A percentile compares a stretch with the other conserved stretches of the same genome.
phyloP scores from a whole-genome alignment of 2,888 invertebrate genomes.

The Pandemis cinnamomeana region DNA sequence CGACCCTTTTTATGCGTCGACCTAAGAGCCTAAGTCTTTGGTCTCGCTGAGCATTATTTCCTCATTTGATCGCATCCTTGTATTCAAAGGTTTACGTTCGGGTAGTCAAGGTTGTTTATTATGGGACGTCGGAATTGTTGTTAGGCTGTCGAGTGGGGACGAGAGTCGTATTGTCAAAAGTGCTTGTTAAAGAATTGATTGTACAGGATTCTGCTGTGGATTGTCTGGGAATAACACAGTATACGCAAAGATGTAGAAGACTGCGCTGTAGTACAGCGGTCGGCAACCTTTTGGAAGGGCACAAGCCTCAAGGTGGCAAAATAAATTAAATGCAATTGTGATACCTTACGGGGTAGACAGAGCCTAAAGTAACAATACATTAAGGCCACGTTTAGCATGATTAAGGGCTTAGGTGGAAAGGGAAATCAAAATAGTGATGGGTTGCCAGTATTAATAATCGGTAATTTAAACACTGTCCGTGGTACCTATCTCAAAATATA shows the following conservation, averaged over 20 bases:
- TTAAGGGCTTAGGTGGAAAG: no score
- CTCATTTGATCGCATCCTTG: constrained; percentile 31
- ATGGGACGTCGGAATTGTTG: constrained; percentile 12
- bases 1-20: constrained; percentile 38
- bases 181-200: neutral
- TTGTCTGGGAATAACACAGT: neutral
- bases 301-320: no score
- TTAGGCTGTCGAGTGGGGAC: neutral
- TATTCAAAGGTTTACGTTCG: constrained; percentile 32
- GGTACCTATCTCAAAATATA: no score
- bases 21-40: constrained; percentile 36
- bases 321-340: no score
- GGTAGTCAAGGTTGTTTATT: constrained; percentile 21
- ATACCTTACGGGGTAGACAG: no score
- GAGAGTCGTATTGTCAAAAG: neutral
- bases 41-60: constrained; percentile 33
- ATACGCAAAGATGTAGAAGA: neutral
- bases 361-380: no score
- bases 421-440: no score
- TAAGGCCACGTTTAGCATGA: no score
- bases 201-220: neutral
- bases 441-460: no score
- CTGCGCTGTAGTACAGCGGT: no score
- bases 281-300: no score
- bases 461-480: no score